Evolutionary conservation across 2,797 vertebrate genomes (phyloP), one percentile per base, ranked within the genome.

Genomic region (Manis crassicaudata): DNA sequence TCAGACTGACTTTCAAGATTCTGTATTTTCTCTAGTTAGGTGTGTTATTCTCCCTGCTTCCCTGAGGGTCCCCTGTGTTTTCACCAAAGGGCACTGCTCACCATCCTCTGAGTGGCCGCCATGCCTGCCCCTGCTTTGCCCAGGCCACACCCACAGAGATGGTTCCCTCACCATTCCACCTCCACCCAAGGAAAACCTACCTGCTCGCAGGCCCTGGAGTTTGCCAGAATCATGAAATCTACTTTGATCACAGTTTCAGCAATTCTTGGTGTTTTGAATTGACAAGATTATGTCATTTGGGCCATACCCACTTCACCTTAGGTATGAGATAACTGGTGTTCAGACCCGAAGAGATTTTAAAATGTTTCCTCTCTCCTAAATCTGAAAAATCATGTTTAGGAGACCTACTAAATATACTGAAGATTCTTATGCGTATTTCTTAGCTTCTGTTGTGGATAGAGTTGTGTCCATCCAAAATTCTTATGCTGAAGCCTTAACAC

Each of bases 51-150:
- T 70, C 43, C 18, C 7, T 23, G 13, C 14, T 68, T 52, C 4
- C 12, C 16, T 37, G 5, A 0, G 7, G 43, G 4, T 35, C 50
- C 29, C 50, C 12, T 25, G 6, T 4, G 4, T n/a, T 58, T 29
- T 58, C 14, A 14, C 14, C 9, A 20, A 80, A 40, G 3, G 5
- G 0, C 7, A 4, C 12, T 18, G 23, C 9, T 68, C 8, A 6
- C 8, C 65, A 43, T 60, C 70, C 16, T 90, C 25, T 54, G 54
- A 8, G 11, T 7, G 32, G 32, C 3, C 0, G 0, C 56, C 17
- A 7, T 9, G 12, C 4, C 7, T 56, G 10, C 5, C n/a, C 29
- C 58, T 68, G 40, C 13, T 63, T 18, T 46, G 40, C 11, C 40
- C 17, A 11, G 5, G 4, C 35, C 13, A 43, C 7, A 3, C 20